Conservation (phyloP, 2,113 vertebrate species). For the Cephalopterus ornatus region DNA sequence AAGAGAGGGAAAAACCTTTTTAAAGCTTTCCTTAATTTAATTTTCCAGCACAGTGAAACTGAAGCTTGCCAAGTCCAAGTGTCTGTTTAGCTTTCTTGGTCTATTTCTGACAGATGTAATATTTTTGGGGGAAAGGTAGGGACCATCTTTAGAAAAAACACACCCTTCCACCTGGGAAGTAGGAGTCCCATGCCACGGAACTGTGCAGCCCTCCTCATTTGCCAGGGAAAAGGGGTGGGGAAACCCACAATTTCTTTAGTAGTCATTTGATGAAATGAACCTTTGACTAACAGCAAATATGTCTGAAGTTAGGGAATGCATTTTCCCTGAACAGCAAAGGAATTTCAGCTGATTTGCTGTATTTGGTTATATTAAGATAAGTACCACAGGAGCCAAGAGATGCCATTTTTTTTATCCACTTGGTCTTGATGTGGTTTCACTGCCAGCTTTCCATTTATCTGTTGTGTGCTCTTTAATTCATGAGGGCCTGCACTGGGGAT, state of each 20-base stretch:
- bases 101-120: not conserved
- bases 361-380: not conserved
- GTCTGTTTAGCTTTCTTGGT: not conserved
- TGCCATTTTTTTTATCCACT: not conserved
- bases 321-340: not conserved
- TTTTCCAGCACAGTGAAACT: not conserved
- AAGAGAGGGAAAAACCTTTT: not conserved
- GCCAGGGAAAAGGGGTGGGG: not conserved
- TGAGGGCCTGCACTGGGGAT: slow-evolving; percentile 12
- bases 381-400: not conserved
- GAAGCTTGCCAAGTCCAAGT: not conserved
- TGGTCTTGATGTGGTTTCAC: slow-evolving; percentile 28
- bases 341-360: not conserved
- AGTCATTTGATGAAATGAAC: not conserved
- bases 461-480: slow-evolving; percentile 28
- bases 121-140: not conserved
- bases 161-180: not conserved
- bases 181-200: not conserved
- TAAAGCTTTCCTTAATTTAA: not conserved
- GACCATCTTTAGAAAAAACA: not conserved
- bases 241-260: not conserved
- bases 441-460: slow-evolving; percentile 29
- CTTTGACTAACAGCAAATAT: not conserved
- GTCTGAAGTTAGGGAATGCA: not conserved
- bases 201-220: not conserved